Percentiles rank a stretch among this genome's conserved stretches.
phyloP scores from a whole-genome alignment of 2,888 invertebrate species.

The Agrochola circellaris region DNA sequence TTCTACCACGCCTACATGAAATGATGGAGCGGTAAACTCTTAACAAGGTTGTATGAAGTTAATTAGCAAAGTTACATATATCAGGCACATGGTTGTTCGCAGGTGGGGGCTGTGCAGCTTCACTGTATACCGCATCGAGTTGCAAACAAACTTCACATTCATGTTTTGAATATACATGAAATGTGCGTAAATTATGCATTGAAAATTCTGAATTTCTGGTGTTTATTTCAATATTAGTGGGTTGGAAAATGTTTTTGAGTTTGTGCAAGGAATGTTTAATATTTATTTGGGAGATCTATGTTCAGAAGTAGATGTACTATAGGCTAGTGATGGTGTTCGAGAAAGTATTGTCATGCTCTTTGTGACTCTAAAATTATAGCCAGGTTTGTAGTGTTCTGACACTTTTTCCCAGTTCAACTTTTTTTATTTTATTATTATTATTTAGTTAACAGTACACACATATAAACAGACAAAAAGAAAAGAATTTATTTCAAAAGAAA shows the following conservation, averaged over 20 bases:
- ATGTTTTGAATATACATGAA: conserved; percentile 47
- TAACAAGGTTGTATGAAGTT: conserved; percentile 67
- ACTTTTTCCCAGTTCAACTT: not conserved
- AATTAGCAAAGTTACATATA: conserved; percentile 70
- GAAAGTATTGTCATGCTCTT: not conserved
- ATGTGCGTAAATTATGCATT: conserved; percentile 48
- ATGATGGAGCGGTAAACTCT: conserved; percentile 60
- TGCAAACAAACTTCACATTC: conserved; percentile 55
- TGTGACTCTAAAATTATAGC: not conserved
- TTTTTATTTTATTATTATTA: no score
- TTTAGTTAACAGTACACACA: no score
- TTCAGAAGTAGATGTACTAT: not conserved
- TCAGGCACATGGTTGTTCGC: conserved; percentile 47
- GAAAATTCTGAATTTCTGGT: conserved; percentile 7
- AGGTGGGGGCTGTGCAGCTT: conserved; percentile 32
- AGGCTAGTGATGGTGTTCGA: not conserved
- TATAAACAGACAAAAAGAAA: no score
- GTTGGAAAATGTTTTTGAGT: not conserved
- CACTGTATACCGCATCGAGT: conserved; percentile 47
- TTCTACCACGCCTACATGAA: conserved; percentile 27
- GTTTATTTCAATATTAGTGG: conserved; percentile 19
- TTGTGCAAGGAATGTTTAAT: not conserved
- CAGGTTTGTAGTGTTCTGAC: not conserved
- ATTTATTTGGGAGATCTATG: not conserved
- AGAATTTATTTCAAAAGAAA: no score